These are phyloP conservation scores for Poeciliopsis turneri DNA, from an alignment of 2,797 vertebrate genomes.

Conservation along the genomic window DNA sequence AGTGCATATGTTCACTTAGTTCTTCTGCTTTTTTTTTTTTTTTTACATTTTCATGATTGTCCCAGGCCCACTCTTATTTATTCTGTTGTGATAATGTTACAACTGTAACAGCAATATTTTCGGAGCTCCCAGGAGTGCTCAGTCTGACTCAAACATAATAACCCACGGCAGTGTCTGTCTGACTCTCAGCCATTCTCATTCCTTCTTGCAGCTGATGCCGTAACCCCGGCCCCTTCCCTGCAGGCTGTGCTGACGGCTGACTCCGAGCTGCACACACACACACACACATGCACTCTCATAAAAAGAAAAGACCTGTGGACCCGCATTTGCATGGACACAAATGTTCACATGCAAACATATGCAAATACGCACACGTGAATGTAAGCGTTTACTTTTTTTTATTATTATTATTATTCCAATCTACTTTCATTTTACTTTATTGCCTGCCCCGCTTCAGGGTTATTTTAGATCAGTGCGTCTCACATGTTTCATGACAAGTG, in stretches of 20 bases:
- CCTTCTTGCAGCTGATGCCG: conserved; percentile 82
- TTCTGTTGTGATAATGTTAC: conserved; percentile 82
- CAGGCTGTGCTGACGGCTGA: conserved; percentile 80
- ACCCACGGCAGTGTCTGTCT: conserved; percentile 82
- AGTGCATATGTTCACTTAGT: conserved; percentile 66
- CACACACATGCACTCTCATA: too few species aligned
- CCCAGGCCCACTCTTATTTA: conserved; percentile 74
- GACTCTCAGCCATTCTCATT: conserved; percentile 81
- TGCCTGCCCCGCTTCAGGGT: conserved; percentile 27
- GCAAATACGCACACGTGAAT: conserved; percentile 59
- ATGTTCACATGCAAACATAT: conserved; percentile 69
- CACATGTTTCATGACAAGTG: background rate
- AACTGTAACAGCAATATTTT: conserved; percentile 83
- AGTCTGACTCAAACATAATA: conserved; percentile 83
- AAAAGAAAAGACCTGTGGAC: conserved; percentile 66
- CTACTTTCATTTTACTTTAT: conserved; percentile 14
- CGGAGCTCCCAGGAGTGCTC: conserved; percentile 74
- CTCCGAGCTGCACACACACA: conserved; percentile 63
- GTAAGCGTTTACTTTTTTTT: conserved; percentile 44
- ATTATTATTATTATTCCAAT: conserved; percentile 12
- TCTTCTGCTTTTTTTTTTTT: background rate
- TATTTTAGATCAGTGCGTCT: conserved; percentile 22
- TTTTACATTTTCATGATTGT: conserved; percentile 62
- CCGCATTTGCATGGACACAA: conserved; percentile 73
- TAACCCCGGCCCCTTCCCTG: conserved; percentile 81